Base-by-base conservation (phyloP, 1,140 invertebrate species). In the Trinorchestia longiramus region DNA sequence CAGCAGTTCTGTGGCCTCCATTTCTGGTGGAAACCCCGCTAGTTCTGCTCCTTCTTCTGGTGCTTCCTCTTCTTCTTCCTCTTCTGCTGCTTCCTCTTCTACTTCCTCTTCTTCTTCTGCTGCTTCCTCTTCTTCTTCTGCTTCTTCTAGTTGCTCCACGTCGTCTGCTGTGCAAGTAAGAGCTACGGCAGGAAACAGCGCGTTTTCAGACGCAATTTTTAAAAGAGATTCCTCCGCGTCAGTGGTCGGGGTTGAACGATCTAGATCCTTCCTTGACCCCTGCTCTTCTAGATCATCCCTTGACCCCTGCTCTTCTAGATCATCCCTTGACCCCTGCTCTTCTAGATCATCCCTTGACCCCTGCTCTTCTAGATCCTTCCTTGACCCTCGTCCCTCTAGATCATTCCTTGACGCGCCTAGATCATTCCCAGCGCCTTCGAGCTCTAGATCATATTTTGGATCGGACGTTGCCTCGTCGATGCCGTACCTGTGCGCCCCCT, bases 41-140 rank as follows among this genome's bases (percentile, higher is more conserved):
- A 43, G 17, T 8, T 92, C 90, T 3, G 47, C 6, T 6, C 6
- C 47, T 19, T 6, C 6, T 8, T 8, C 6, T 53, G 47, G 47
- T 53, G 47, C 47, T 53, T 53, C 47, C 19, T 53, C 47, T 19
- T 53, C 47, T 19, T 53, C 47, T 53, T 8, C 47, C 19, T 8
- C 6, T 53, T 92, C 90, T 28, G 43, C 90, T 42, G 17, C 43
- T 92, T 11, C n/a, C 8, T 11, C 43, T 28, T 28, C 90, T 43
- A 11, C 87, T 95, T 94, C 90, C 96, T 96, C 96, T 97, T 96
- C 95, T 96, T 95, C 96, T 96, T 77, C 57, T 45, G 95, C 47
- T 97, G 97, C 97, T 97, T 97, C 97, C 97, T 96, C 97, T 97
- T 97, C 92, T 11, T 41, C 8, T n/a, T 8, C 92, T 8, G 45